Conservation (phyloP, 1,140 invertebrate species). For the Hypsibius dujardini region DNA sequence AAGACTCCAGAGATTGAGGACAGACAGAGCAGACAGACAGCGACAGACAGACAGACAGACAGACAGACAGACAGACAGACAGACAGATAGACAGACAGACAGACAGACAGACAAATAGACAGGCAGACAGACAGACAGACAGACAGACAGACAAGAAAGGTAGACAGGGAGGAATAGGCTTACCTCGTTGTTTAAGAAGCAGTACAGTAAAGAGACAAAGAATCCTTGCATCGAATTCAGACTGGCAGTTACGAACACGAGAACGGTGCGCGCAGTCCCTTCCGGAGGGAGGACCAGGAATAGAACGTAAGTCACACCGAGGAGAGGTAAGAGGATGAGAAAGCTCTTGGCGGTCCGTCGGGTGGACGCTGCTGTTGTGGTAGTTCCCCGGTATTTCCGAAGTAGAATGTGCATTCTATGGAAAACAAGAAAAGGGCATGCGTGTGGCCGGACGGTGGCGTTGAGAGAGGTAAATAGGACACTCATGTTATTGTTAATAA, state of each 20-base stretch:
- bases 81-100: too few relatives aligned
- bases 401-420: slow-evolving; percentile 6
- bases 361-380: not conserved
- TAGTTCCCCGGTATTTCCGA: slow-evolving; percentile 14
- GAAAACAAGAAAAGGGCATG: not conserved
- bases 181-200: slow-evolving; percentile 79
- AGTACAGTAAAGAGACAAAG: slow-evolving; percentile 67
- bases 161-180: too few relatives aligned
- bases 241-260: slow-evolving; percentile 44
- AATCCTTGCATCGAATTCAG: slow-evolving; percentile 46
- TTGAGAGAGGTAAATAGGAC: too few relatives aligned
- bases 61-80: too few relatives aligned
- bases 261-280: slow-evolving; percentile 45
- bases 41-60: too few relatives aligned
- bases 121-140: too few relatives aligned
- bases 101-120: too few relatives aligned
- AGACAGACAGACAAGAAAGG: too few relatives aligned
- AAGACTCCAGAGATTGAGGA: not conserved
- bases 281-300: slow-evolving; percentile 53
- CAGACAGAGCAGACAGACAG: too few relatives aligned
- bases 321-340: slow-evolving; percentile 61
- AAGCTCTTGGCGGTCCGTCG: slow-evolving; percentile 45
- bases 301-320: slow-evolving; percentile 69
- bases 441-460: too few relatives aligned
- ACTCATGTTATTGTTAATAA: too few relatives aligned